These are phyloP conservation scores for Aplysia californica DNA, from an alignment of 1,140 invertebrate species.

Conservation along the genomic window DNA sequence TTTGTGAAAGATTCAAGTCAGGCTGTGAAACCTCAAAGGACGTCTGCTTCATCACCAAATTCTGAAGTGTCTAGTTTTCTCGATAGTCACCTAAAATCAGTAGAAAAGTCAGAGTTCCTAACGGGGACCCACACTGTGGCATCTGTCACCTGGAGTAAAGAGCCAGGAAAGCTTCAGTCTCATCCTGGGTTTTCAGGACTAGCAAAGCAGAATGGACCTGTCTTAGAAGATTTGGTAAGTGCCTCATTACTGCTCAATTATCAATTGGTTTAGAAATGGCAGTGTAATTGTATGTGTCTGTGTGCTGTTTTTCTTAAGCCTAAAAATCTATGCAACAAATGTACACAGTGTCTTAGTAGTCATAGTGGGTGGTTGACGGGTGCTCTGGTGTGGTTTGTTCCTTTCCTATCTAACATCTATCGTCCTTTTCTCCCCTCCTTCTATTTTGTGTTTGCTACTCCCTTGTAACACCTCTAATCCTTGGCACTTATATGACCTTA, in stretches of 20 bases:
- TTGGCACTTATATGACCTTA: too few species aligned
- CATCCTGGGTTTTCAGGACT: not conserved
- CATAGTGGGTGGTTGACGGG: too few species aligned
- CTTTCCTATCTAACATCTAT: too few species aligned
- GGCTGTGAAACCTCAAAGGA: too few species aligned
- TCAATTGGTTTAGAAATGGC: not conserved
- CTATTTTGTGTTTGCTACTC: too few species aligned
- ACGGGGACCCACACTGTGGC: not conserved
- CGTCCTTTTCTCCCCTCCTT: too few species aligned
- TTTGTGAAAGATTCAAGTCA: not conserved
- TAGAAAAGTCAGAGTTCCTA: not conserved
- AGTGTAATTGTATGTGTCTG: not conserved
- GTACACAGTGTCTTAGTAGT: too few species aligned
- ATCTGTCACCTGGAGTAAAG: not conserved
- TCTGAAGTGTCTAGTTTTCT: conserved; percentile 8
- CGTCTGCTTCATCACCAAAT: not conserved
- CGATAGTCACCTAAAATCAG: conserved; percentile 1
- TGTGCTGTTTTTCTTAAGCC: too few species aligned
- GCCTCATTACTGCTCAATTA: not conserved
- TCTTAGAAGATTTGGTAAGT: conserved; percentile 6
- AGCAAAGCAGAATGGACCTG: not conserved
- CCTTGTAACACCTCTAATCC: too few species aligned
- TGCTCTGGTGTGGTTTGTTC: too few species aligned
- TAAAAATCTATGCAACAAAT: too few species aligned
- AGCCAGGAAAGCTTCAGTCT: not conserved